Base-by-base conservation (phyloP, 2,888 invertebrate species). In the Eledona agricola region DNA sequence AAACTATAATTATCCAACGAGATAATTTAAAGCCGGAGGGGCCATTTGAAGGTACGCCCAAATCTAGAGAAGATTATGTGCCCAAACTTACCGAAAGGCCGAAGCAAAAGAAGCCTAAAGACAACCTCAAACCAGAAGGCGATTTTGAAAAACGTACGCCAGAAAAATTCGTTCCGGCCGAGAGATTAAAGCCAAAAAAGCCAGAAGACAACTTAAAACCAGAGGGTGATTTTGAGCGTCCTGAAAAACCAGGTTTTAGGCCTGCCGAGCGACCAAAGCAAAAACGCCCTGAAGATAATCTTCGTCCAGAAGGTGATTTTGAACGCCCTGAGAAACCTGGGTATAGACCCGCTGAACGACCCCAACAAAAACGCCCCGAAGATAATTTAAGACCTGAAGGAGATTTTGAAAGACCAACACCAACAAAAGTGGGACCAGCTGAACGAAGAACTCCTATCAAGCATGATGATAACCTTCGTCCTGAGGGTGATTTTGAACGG, bases 1-100 rank as follows among this genome's bases (percentile, higher is more conserved):
- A 76, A 59, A 73, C 72, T 4, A 66, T 73, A 34, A 65, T 76
- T 1, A 69, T 74, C 13, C 75, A 75, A 29, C 66, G 70, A 17
- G 83, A 83, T 60, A 81, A 82, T 67, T 61, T 82, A 11, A 71
- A 64, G 50, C 76, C 78, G 0, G 81, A 81, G 68, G 81, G 81
- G 4, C 72, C 72, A 13, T 79, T 81, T 66, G 77, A 81, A 58
- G 76, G 78, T 3, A 74, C 69, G 4, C 77, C 78, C 0, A 73
- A 77, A 61, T 73, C 75, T 1, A 75, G 71, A 50, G 78, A 78
- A 50, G 79, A 79, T 59, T 77, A 69, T 55, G 65, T 66, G 9
- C 74, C 74, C 6, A 78, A 72, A 64, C 62, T 67, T 28, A 72
- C 66, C 2, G 77, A 69, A 51, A 66, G 68, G 20, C 75, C 70